These are phyloP conservation scores for Actinernus sp. DNA, from an alignment of 92 coral and sea anemone species.

Conservation along the genomic window DNA sequence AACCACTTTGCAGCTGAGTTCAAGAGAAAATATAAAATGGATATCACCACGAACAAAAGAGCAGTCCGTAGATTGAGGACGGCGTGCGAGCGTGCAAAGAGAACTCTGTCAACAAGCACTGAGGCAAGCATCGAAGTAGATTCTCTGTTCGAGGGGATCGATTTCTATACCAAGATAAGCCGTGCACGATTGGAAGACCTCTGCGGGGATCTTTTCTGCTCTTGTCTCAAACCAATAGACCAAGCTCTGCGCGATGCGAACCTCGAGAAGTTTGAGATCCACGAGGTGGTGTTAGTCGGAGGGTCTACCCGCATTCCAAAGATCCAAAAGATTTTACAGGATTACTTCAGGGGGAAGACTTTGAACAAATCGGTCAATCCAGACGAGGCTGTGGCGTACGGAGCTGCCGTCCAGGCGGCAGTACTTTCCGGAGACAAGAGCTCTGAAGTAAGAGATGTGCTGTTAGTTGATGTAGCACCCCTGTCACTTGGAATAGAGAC, in stretches of 20 bases:
- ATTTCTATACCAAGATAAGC: conserved; percentile 69
- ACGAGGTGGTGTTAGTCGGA: conserved; percentile 85
- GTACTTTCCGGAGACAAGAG: conserved; percentile 74
- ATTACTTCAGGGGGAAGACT: conserved; percentile 68
- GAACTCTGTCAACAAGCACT: conserved; percentile 71
- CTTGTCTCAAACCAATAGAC: conserved; percentile 76
- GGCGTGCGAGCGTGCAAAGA: conserved; percentile 87
- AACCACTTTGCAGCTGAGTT: conserved; percentile 77
- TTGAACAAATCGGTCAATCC: conserved; percentile 90
- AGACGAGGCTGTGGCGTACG: conserved; percentile 88
- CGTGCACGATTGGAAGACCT: conserved; percentile 87
- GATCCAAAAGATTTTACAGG: conserved; percentile 67
- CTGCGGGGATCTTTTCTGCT: conserved; percentile 71
- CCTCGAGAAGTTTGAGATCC: conserved; percentile 61
- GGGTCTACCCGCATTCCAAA: conserved; percentile 86
- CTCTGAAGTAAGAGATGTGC: conserved; percentile 70
- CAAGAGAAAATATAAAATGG: conserved; percentile 76
- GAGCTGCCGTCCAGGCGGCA: conserved; percentile 89
- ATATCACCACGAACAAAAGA: conserved; percentile 50
- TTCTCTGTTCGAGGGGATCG: conserved; percentile 77
- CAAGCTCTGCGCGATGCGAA: conserved; percentile 73
- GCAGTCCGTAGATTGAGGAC: conserved; percentile 79
- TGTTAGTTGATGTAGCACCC: conserved; percentile 81
- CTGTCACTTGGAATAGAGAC: conserved; percentile 81
- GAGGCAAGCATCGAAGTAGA: conserved; percentile 77